Base-by-base conservation (phyloP, 2,797 vertebrate genomes). In the Sphenodon punctatus region DNA sequence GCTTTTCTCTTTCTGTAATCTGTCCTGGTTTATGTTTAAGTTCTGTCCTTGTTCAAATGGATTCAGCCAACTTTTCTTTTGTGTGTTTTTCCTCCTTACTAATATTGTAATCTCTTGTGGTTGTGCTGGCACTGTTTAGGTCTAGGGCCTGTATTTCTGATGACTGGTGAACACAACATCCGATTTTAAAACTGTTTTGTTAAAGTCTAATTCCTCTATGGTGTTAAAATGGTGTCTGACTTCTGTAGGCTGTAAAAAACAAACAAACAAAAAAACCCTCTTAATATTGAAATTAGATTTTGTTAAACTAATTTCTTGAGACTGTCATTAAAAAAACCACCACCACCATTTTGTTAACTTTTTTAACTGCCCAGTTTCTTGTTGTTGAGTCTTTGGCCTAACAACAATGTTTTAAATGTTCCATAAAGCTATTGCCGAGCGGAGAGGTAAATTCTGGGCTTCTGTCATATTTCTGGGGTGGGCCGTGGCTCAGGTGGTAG, bases 171-270 rank as follows among this genome's bases (percentile, higher is more conserved):
- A 3, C 65, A 17, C 48, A 36, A 32, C 51, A 8, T 42, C 58
- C 30, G 66, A 20, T 65, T 89, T 85, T 65, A 51, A 55, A 75
- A 58, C 49, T 49, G 23, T 3, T 39, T 68, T 80, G 55, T 63
- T 3, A 84, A 80, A 59, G 25, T 30, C 9, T 64, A 70, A 4
- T 60, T 41, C 15, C 41, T 12, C 36, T 56, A 23, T 3, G 1
- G 19, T 41, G 27, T 11, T 38, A 13, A n/a, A 39, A 2, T 46
- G n/a, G 7, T 60, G 39, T 0, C 6, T 38, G 41, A 17, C 65
- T 70, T 30, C 11, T 7, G 20, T 11, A n/a, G 2, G 0, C 0
- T n/a, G n/a, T n/a, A n/a, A n/a, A n/a, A n/a, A n/a, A n/a, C n/a
- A n/a, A n/a, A n/a, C n/a, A n/a, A n/a, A n/a, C n/a, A n/a, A n/a